Base-by-base conservation (phyloP, 2,888 invertebrate genomes). In the Drosophila monieri region DNA sequence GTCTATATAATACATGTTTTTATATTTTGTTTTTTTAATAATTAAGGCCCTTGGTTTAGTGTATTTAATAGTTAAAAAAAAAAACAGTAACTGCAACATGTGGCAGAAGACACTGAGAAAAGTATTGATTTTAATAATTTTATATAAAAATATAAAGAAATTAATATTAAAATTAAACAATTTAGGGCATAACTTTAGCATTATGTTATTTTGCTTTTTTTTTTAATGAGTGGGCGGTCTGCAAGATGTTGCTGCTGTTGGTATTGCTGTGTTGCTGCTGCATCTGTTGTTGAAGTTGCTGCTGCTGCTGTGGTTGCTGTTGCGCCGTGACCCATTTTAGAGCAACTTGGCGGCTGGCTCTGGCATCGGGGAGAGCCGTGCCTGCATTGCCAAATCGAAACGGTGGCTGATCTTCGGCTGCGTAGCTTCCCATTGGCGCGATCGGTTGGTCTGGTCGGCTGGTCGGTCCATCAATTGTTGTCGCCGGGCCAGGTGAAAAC, bases 401-500 rank as follows among this genome's bases (percentile, higher is more conserved):
- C 61, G 39, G 27, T 32, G 53, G 30, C 32, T 58, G 57, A 66
- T 66, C 57, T 46, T 12, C 27, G 52, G 52, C 47, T 39, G 44
- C 54, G 51, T 32, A 8, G 9, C 57, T 62, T 53, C 52, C 55
- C 51, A 51, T 52, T 30, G 14, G 37, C n/a, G 30, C 41, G 30
- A 44, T 43, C 9, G 32, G 14, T 8, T 39, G 18, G 21, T n/a
- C 21, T 21, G 21, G 21, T 21, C 1, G 4, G 21, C 10, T 23
- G 12, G 30, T 4, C 35, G 30, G 14, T 21, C 15, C 35, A 43
- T 61, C 48, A 32, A 43, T 46, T 51, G 44, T 46, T 21, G 52
- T 37, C 57, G 47, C 66, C 66, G 46, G 51, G 10, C 32, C 49
- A 74, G 76, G 85, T 78, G 87, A 80, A 80, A 86, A 84, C 69